Conservation (phyloP, 2,797 vertebrate genomes). For the Muscicapa comitata region DNA sequence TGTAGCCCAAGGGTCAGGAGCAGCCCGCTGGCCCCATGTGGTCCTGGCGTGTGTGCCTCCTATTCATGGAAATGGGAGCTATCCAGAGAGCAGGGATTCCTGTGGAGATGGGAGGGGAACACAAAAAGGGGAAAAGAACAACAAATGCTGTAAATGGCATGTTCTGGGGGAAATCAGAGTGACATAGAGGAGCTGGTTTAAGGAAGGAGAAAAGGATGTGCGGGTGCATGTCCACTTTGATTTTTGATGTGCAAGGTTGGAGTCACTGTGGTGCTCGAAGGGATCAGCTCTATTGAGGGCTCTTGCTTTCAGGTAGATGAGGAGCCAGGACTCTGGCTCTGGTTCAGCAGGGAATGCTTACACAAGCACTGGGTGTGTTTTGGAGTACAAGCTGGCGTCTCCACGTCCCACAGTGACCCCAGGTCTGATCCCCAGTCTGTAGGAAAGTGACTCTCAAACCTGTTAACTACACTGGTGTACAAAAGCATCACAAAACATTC, state of each 20-base stretch:
- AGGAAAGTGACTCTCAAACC: not conserved
- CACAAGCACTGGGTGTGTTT: not conserved
- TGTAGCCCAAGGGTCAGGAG: not conserved
- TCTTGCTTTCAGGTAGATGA: not conserved
- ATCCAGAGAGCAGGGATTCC: not conserved
- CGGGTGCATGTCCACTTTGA: not conserved
- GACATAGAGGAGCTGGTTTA: not conserved
- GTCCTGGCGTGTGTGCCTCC: not conserved
- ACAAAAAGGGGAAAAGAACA: not conserved
- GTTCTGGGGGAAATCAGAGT: not conserved
- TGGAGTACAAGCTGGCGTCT: not conserved
- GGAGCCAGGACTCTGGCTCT: not conserved
- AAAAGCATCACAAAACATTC: not conserved
- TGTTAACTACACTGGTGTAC: not conserved
- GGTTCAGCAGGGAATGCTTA: not conserved
- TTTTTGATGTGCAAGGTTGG: not conserved
- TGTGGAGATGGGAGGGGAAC: not conserved
- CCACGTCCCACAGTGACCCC: not conserved
- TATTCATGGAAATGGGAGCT: conserved; percentile 19
- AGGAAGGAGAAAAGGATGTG: not conserved
- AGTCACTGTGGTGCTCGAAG: not conserved
- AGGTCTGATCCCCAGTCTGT: not conserved
- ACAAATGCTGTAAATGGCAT: not conserved
- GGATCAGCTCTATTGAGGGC: not conserved
- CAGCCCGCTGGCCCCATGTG: not conserved